A percentile compares a stretch with the other conserved stretches of the same genome.
Conservation (phyloP, 2,888 invertebrate species). For the Microctonus brassicae region DNA sequence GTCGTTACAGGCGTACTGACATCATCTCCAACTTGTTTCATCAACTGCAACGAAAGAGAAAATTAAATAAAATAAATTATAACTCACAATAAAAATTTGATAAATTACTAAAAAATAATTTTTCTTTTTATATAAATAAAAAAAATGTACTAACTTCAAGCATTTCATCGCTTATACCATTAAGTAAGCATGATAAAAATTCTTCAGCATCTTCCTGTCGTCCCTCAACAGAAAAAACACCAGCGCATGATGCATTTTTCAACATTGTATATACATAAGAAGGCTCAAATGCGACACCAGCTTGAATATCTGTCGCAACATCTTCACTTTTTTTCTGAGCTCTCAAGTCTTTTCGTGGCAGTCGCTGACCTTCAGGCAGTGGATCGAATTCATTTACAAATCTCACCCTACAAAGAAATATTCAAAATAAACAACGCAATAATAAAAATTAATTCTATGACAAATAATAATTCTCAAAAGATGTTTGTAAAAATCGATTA, state of each 20-base stretch:
- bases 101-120: no score
- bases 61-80: no score
- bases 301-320: slow-evolving; percentile 72
- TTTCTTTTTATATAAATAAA: no score
- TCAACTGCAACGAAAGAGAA: slow-evolving; percentile 67
- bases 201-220: slow-evolving; percentile 98
- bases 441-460: slow-evolving; percentile 21
- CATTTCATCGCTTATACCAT: slow-evolving; percentile 97
- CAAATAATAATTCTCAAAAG: not conserved
- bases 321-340: slow-evolving; percentile 69
- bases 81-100: no score
- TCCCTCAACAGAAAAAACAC: slow-evolving; percentile 83
- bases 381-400: slow-evolving; percentile 84
- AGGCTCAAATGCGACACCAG: slow-evolving; percentile 92
- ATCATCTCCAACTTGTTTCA: slow-evolving; percentile 60
- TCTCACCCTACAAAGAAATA: slow-evolving; percentile 77
- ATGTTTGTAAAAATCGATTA: not conserved
- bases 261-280: slow-evolving; percentile 87
- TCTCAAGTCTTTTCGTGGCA: slow-evolving; percentile 68
- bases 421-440: no score
- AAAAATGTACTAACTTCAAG: no score
- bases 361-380: slow-evolving; percentile 73
- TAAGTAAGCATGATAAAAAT: slow-evolving; percentile 92
- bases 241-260: slow-evolving; percentile 80
- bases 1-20: slow-evolving; percentile 50